Conservation (phyloP, 2,888 invertebrate species). For the Tiliacea aurago region DNA sequence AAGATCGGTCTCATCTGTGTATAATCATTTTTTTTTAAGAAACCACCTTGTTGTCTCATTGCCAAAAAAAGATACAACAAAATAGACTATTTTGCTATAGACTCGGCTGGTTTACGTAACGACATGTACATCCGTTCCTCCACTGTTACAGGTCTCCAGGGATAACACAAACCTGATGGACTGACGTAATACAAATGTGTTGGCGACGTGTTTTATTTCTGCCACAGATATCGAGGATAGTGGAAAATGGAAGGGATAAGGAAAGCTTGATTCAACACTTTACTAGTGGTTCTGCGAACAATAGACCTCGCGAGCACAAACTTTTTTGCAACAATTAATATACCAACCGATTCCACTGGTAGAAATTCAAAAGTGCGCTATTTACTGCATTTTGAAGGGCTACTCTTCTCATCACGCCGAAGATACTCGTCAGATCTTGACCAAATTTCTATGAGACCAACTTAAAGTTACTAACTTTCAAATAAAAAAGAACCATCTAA, state of each 20-base stretch:
- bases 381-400: too few species aligned
- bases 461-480: too few species aligned
- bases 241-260: background rate
- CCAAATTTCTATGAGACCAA: too few species aligned
- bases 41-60: slow-evolving; percentile 13
- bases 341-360: too few species aligned
- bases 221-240: slow-evolving; percentile 5
- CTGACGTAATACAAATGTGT: slow-evolving; percentile 47
- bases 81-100: slow-evolving; percentile 32
- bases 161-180: slow-evolving; percentile 47
- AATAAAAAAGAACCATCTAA: too few species aligned
- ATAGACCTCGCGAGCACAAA: too few species aligned
- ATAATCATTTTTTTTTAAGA: slow-evolving; percentile 18
- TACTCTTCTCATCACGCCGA: too few species aligned
- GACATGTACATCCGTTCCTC: slow-evolving; percentile 26
- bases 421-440: too few species aligned
- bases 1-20: slow-evolving; percentile 12
- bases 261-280: background rate
- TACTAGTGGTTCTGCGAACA: too few species aligned
- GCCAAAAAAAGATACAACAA: slow-evolving; percentile 30
- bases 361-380: too few species aligned
- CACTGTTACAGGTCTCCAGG: slow-evolving; percentile 30
- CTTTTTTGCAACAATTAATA: too few species aligned
- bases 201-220: slow-evolving; percentile 31
- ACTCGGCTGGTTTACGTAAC: slow-evolving; percentile 13